Evolutionary conservation across 2,113 vertebrate genomes (phyloP).

Genomic region (Clarias gariepinus): DNA sequence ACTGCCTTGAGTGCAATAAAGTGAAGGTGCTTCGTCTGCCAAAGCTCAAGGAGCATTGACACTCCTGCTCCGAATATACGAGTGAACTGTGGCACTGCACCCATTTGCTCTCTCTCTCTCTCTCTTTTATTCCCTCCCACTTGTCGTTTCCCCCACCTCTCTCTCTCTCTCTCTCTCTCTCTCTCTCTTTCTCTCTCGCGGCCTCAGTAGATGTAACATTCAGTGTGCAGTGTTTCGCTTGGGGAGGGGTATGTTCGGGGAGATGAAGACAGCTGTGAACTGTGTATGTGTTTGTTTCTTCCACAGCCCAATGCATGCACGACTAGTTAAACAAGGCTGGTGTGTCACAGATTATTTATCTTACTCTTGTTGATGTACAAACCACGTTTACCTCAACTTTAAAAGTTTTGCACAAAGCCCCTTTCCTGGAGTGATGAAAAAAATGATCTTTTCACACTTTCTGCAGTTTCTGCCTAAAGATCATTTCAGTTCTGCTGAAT

Average conservation of each 20-base stretch:
- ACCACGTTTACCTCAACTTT: background rate
- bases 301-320: slow-evolving; percentile 31
- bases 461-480: background rate
- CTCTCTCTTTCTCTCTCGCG: slow-evolving; percentile 31
- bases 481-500: background rate
- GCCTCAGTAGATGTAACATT: slow-evolving; percentile 56
- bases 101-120: slow-evolving; percentile 53
- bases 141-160: slow-evolving; percentile 28
- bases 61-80: slow-evolving; percentile 64
- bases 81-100: slow-evolving; percentile 65
- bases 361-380: background rate
- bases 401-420: background rate
- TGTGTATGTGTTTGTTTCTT: slow-evolving; percentile 44
- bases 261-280: slow-evolving; percentile 57
- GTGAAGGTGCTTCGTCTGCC: slow-evolving; percentile 52
- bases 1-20: background rate
- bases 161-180: slow-evolving; percentile 37
- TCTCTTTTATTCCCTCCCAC: slow-evolving; percentile 16
- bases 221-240: slow-evolving; percentile 66
- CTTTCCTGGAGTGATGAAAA: background rate
- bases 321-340: background rate
- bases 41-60: slow-evolving; percentile 65
- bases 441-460: background rate
- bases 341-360: slow-evolving; percentile 7
- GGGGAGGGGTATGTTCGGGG: slow-evolving; percentile 61